Base-by-base conservation (phyloP, 2,888 invertebrate genomes). In the Charanyca ferruginea region DNA sequence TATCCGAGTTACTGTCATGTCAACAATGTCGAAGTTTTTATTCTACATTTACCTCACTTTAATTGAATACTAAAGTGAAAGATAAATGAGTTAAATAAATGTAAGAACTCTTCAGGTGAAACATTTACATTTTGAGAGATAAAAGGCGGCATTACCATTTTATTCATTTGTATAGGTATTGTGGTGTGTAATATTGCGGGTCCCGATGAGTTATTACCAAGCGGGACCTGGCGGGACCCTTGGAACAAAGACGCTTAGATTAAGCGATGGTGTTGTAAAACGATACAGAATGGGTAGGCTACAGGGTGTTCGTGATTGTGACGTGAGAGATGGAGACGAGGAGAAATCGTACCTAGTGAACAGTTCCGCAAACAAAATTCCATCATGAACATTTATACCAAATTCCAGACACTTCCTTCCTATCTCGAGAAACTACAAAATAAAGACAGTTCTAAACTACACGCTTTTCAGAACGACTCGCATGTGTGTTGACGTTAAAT, bases 401-500 rank as follows among this genome's bases (percentile, higher is more conserved):
- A 84, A 90, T 90, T 86, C 85, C 86, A 85, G 79, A 83, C 79
- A 78, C 83, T 79, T 85, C 85, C 83, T 83, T 76, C 59, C 47
- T 63, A 66, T 67, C 58, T 63, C 58, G 57, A 74, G 65, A 80
- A 87, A 88, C 83, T 85, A 87, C 84, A 85, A 90, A 90, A 92
- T 91, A 91, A 90, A 90, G 84, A 84, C 87, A 90, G 84, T 88
- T 87, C 81, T 81, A 82, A 87, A 90, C 85, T 87, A 86, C 87
- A 87, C 81, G 87, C 87, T 89, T 86, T 86, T 86, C 80, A 85
- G 85, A 88, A 81, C 85, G 51, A 83, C 86, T 85, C 88, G 85
- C 88, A 87, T 92, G 90, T 91, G 87, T 91, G 90, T 91, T 91
- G 91, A 94, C 91, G 88, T 90, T 93, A 92, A 94, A 92, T 90